Evolutionary conservation across 2,888 invertebrate species (phyloP), one percentile per base, ranked within the genome.

Genomic region (Diarsia brunnea): DNA sequence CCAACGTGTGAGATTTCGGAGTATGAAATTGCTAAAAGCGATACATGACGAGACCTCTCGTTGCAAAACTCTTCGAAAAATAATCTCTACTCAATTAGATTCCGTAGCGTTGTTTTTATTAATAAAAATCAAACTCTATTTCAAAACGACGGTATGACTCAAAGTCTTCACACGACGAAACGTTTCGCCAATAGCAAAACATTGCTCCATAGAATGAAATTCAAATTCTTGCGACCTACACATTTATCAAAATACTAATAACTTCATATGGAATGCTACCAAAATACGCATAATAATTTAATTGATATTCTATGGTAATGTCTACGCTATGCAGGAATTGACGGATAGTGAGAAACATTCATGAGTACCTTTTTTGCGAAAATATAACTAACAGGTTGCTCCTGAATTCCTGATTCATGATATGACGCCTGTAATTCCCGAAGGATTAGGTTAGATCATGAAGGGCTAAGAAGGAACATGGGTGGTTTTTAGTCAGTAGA

Each of bases 91-190:
- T 65, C 27, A 58, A 68, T 38, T 24, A 19, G 11, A 63, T 66
- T 43, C 21, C 8, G 51, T 31, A 31, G n/a, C 16, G 7, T 60
- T 49, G 66, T 69, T 68, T 65, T n/a, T 61, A 58, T 14, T 24
- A 43, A 63, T 63, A 69, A 70, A 47, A 24, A 69, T 58, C 27
- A 60, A 69, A 55, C 21, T 27, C 49, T 47, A 71, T 64, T 70
- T 71, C 27, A 43, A 49, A 64, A 66, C 67, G 76, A 49, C 65
- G 66, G 60, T 66, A 77, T 70, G 82, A 72, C 53, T 82, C 60
- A 60, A 65, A 73, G 16, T 45, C 38, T 53, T 69, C 55, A 73
- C 66, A 67, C 73, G 55, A 47, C 66, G 69, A 79, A 71, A 65
- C 73, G 27, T 84, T 79, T 69, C n/a, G 60, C 49, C 31, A 65